A percentile compares a stretch with the other conserved stretches of the same genome.
These are phyloP conservation scores for Drosophila mayri DNA, from an alignment of 1,140 invertebrate genomes.

Conservation along the genomic window DNA sequence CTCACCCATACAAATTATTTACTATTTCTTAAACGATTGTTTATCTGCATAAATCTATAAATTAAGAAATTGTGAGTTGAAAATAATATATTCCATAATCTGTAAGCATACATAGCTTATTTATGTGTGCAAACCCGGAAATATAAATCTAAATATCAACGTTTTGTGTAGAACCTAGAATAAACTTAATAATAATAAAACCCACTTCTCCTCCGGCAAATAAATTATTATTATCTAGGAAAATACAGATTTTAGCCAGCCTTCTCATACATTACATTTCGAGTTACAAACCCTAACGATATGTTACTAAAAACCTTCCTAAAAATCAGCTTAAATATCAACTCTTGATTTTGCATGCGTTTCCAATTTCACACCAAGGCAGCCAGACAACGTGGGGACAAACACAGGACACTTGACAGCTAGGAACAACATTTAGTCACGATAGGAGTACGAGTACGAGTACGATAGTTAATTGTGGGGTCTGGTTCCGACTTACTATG, in stretches of 20 bases:
- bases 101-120: too few species aligned
- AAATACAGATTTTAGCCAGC: neutral
- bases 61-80: too few species aligned
- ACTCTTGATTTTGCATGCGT: slow-evolving; percentile 26
- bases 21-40: neutral
- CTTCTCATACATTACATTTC: neutral
- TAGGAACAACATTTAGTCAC: slow-evolving; percentile 64
- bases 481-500: slow-evolving; percentile 74
- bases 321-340: too few species aligned
- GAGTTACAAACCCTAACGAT: neutral
- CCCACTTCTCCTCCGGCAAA: neutral
- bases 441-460: slow-evolving; percentile 53
- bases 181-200: neutral
- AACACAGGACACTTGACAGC: slow-evolving; percentile 41
- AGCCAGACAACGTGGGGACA: slow-evolving; percentile 22
- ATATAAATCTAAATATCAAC: too few species aligned
- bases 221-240: neutral
- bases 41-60: too few species aligned
- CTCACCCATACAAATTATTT: neutral
- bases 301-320: neutral
- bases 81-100: neutral
- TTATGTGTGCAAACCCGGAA: too few species aligned
- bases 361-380: slow-evolving; percentile 8
- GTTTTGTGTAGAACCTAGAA: neutral
- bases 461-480: slow-evolving; percentile 53